A percentile compares a stretch with the other conserved stretches of the same genome.
phyloP scores from a whole-genome alignment of 2,113 vertebrate genomes.

The Paedocypris sp. region DNA sequence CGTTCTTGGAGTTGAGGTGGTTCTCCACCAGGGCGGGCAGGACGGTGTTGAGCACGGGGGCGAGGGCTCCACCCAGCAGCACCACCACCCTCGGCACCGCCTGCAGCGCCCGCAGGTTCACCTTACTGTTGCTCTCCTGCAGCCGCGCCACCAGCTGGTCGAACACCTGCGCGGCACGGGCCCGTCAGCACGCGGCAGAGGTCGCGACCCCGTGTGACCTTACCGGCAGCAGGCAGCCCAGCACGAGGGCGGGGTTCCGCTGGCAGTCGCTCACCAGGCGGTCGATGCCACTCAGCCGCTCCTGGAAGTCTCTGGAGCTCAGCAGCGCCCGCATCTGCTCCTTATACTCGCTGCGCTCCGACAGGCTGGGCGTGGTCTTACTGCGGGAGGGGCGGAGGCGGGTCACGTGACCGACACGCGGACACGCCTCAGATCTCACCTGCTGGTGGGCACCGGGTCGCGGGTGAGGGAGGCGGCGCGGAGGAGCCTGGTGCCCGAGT shows the following conservation, averaged over 20 bases:
- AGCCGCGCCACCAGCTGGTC: constrained; percentile 81
- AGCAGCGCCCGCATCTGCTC: constrained; percentile 62
- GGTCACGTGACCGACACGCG: neutral
- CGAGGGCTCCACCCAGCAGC: constrained; percentile 69
- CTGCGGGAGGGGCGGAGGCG: constrained; percentile 62
- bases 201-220: neutral
- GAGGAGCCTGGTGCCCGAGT: constrained; percentile 60
- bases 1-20: constrained; percentile 92
- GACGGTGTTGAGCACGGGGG: constrained; percentile 78
- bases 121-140: constrained; percentile 90
- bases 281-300: constrained; percentile 74
- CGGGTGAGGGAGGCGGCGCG: constrained; percentile 74
- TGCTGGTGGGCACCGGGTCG: constrained; percentile 61
- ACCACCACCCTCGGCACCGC: constrained; percentile 74
- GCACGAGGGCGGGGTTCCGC: constrained; percentile 67
- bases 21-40: constrained; percentile 88
- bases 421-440: constrained; percentile 48
- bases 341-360: constrained; percentile 73
- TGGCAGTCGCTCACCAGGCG: constrained; percentile 72
- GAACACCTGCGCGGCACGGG: constrained; percentile 68
- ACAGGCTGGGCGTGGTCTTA: constrained; percentile 59
- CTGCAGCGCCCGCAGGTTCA: constrained; percentile 79
- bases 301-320: constrained; percentile 78
- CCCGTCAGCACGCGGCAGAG: neutral
- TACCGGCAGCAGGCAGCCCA: constrained; percentile 76